Percentiles rank a stretch among this genome's conserved stretches.
Evolutionary conservation across 2,888 invertebrate genomes (phyloP).

Genomic region (Drosophila tripunctata): DNA sequence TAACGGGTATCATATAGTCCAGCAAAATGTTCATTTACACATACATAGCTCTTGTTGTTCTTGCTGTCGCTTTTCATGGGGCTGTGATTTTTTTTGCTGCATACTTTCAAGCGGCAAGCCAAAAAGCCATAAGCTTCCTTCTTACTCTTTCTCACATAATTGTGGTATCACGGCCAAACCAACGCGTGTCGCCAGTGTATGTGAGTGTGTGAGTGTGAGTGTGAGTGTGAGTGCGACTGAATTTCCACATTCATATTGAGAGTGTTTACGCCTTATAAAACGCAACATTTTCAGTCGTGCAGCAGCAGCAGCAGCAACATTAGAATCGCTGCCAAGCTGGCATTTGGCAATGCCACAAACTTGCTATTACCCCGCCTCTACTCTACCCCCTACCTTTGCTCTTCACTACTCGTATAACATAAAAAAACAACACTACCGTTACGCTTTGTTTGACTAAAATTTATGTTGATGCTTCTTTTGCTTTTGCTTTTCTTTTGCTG

Average conservation of each 20-base stretch:
- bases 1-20: background rate
- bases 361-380: slow-evolving; percentile 63
- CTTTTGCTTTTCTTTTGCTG: slow-evolving; percentile 22
- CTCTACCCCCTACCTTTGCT: background rate
- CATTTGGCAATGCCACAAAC: slow-evolving; percentile 71
- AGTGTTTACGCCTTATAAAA: slow-evolving; percentile 74
- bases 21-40: background rate
- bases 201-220: slow-evolving; percentile 6
- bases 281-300: slow-evolving; percentile 67
- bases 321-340: slow-evolving; percentile 54
- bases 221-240: slow-evolving; percentile 5
- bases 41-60: slow-evolving; percentile 8
- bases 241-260: slow-evolving; percentile 47
- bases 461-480: slow-evolving; percentile 72
- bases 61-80: slow-evolving; percentile 29
- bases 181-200: slow-evolving; percentile 3
- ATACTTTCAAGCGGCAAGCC: slow-evolving; percentile 55
- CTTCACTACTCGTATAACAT: background rate
- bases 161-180: slow-evolving; percentile 38
- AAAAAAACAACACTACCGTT: slow-evolving; percentile 54
- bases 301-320: slow-evolving; percentile 53
- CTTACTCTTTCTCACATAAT: slow-evolving; percentile 53
- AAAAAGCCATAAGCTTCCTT: slow-evolving; percentile 25
- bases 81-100: slow-evolving; percentile 54
- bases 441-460: slow-evolving; percentile 79